Percentiles rank a stretch among this genome's conserved stretches.
These are phyloP conservation scores for Pinna nobilis DNA, from an alignment of 1,140 invertebrate genomes.

Conservation along the genomic window DNA sequence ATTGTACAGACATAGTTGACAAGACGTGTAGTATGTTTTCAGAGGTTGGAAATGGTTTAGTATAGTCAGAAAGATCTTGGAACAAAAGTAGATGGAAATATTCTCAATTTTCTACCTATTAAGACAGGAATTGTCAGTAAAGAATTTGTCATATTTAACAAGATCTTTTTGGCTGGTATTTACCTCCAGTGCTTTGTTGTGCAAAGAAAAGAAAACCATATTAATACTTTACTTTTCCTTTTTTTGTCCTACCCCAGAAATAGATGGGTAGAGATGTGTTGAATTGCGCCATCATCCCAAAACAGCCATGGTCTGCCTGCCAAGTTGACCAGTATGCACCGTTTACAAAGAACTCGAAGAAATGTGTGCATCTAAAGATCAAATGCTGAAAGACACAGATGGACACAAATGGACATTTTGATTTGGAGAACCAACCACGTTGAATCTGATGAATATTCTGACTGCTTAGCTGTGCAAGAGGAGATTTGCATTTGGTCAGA, in stretches of 20 bases:
- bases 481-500: too few species aligned
- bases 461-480: background rate
- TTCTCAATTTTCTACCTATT: too few species aligned
- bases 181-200: constrained; percentile 6
- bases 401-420: constrained; percentile 4
- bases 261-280: constrained; percentile 66
- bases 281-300: constrained; percentile 36
- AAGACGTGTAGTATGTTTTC: too few species aligned
- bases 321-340: background rate
- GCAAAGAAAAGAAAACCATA: constrained; percentile 33
- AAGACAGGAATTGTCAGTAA: too few species aligned
- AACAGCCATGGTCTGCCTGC: constrained; percentile 1
- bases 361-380: background rate
- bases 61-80: too few species aligned
- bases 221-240: constrained; percentile 64
- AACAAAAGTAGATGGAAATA: too few species aligned
- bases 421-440: background rate
- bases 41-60: too few species aligned
- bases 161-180: background rate
- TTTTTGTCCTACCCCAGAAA: constrained; percentile 68
- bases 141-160: background rate
- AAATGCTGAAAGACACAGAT: background rate
- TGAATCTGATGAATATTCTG: constrained; percentile 8
- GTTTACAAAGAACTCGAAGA: background rate
- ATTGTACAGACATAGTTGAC: too few species aligned